A percentile compares a stretch with the other conserved stretches of the same genome.
These are phyloP conservation scores for Meriones unguiculatus DNA, from an alignment of 2,113 vertebrate genomes.

Conservation along the genomic window DNA sequence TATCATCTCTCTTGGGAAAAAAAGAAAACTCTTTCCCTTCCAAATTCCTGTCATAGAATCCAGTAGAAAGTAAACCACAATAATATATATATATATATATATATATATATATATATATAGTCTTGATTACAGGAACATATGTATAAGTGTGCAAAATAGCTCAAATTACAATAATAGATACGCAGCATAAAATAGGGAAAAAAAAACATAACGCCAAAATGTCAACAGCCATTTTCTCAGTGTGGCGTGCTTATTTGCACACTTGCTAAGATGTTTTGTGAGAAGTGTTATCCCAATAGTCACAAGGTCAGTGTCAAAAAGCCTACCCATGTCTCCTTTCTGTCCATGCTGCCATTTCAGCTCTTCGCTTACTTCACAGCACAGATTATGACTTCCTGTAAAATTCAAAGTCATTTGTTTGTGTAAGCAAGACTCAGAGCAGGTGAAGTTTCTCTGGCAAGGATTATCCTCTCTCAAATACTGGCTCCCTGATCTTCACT, in stretches of 20 bases:
- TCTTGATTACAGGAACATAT: background rate
- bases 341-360: background rate
- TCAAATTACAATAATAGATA: background rate
- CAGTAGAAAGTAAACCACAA: background rate
- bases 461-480: background rate
- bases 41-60: background rate
- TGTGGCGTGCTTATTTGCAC: background rate
- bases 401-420: conserved; percentile 17
- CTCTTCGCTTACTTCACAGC: background rate
- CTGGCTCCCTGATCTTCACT: background rate
- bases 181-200: background rate
- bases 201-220: background rate
- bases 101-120: background rate
- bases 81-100: background rate
- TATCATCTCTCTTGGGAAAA: background rate
- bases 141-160: no score
- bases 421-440: background rate
- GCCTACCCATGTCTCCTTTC: background rate
- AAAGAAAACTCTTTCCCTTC: background rate
- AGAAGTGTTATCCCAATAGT: background rate
- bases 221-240: background rate
- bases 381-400: background rate
- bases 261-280: background rate
- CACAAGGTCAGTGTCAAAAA: background rate
- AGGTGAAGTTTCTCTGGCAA: background rate